Base-by-base conservation (phyloP, 2,888 invertebrate species). In the Chironomus tentans region DNA sequence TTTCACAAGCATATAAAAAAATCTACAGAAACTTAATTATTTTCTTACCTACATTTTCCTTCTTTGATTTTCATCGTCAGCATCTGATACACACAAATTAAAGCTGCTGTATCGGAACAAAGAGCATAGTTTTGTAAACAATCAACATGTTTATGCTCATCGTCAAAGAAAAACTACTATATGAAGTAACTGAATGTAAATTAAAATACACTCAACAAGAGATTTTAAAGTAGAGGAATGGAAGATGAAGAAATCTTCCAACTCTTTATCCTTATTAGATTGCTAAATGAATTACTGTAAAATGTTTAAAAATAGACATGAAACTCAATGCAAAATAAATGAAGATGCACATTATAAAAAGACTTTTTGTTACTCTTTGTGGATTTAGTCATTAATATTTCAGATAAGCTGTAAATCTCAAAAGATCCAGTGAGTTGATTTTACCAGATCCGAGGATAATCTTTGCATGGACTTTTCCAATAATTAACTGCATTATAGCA, bases 31-130 rank as follows among this genome's bases (percentile, higher is more conserved):
- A 56, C 56, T 56, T 56, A 56, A 56, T 56, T 56, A 56, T n/a
- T 18, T 56, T 18, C 18, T 56, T 18, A 56, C 56, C 56, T 56
- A 56, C 56, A 56, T 56, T 56, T 56, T 56, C 56, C 56, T 56
- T 56, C 38, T 56, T 56, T 56, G 56, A 68, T 38, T 28, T 68
- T 28, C 68, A 68, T 68, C 68, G 10, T 68, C 68, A 68, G 46
- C 56, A 4, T 56, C 15, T 38, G 38, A 38, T 38, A 38, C 38
- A 38, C 38, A 38, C 38, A 38, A 10, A 38, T 38, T 38, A 10
- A 10, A 38, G 38, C 38, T 38, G 38, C 38, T 38, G 38, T 38
- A 38, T 56, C n/a, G 18, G 18, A 56, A 56, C 7, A 15, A 56
- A 15, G 50, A 50, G 50, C 50, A 50, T 50, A 50, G 15, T 38